These are phyloP conservation scores for Acrobasis suavella DNA, from an alignment of 2,888 invertebrate genomes.

Conservation along the genomic window DNA sequence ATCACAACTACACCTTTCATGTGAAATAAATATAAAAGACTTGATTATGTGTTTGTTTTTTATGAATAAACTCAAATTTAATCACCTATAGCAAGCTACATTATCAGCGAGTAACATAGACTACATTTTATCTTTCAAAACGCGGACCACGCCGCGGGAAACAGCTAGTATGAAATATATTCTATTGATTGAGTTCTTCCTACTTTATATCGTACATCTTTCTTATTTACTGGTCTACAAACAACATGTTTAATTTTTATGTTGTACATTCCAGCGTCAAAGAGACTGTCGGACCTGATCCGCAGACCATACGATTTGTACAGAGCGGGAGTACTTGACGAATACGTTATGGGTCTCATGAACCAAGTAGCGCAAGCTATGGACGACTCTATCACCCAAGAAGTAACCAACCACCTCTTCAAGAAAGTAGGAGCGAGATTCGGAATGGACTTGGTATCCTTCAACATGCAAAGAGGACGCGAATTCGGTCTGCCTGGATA, in stretches of 20 bases:
- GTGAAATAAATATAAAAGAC: no score
- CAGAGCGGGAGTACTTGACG: constrained; percentile 94
- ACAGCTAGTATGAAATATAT: no score
- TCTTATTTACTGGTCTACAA: no score
- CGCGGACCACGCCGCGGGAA: no score
- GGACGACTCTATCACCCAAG: constrained; percentile 95
- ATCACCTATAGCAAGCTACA: no score
- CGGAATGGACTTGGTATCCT: constrained; percentile 95
- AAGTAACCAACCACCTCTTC: constrained; percentile 96
- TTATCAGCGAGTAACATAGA: no score
- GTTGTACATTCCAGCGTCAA: constrained; percentile 86
- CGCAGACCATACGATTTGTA: constrained; percentile 95
- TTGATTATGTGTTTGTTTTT: no score
- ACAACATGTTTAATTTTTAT: not conserved
- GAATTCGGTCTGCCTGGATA: constrained; percentile 96
- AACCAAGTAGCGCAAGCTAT: constrained; percentile 97
- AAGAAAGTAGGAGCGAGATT: constrained; percentile 90
- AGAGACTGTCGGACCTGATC: constrained; percentile 93
- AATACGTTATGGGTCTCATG: constrained; percentile 96
- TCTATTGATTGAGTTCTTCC: no score
- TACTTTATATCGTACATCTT: no score
- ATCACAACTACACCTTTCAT: no score
- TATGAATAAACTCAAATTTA: no score
- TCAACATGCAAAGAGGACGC: constrained; percentile 96
- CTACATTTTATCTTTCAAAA: no score